phyloP scores from a whole-genome alignment of 2,797 vertebrate species.

The Rostrhamus sociabilis region DNA sequence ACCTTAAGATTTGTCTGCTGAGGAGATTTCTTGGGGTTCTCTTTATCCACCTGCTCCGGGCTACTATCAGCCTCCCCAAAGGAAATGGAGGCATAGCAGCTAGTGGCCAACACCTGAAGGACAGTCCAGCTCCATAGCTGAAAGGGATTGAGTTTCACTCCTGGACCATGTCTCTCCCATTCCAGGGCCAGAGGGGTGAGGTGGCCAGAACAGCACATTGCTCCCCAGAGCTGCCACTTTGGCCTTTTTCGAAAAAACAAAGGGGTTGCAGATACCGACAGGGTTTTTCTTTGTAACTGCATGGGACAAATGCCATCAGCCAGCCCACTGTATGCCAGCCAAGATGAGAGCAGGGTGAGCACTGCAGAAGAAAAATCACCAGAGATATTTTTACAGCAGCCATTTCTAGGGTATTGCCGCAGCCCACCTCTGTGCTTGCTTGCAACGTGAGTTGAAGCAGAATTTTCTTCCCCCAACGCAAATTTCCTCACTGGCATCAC shows the following conservation, averaged over 20 bases:
- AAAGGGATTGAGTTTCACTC: neutral
- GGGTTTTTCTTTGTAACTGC: neutral
- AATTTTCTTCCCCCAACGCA: conserved; percentile 3
- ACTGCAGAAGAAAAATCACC: neutral
- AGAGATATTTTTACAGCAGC: neutral
- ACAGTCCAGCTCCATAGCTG: neutral
- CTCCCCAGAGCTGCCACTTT: neutral
- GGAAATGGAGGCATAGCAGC: neutral
- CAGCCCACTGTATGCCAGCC: neutral
- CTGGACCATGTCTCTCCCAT: accelerated
- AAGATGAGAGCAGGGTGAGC: neutral
- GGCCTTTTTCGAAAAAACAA: neutral
- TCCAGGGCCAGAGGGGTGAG: neutral
- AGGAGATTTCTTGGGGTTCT: neutral
- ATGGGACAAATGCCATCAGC: neutral
- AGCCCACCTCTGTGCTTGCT: neutral
- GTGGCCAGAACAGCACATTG: neutral
- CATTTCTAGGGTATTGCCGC: neutral
- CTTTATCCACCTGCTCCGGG: neutral
- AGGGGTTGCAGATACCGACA: neutral
- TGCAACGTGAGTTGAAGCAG: neutral
- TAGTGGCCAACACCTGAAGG: neutral
- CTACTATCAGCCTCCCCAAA: neutral
- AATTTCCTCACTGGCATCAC: conserved; percentile 58
- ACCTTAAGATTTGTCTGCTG: neutral